These are phyloP conservation scores for Cromileptes altivelis DNA, from an alignment of 2,113 vertebrate species.

Conservation along the genomic window DNA sequence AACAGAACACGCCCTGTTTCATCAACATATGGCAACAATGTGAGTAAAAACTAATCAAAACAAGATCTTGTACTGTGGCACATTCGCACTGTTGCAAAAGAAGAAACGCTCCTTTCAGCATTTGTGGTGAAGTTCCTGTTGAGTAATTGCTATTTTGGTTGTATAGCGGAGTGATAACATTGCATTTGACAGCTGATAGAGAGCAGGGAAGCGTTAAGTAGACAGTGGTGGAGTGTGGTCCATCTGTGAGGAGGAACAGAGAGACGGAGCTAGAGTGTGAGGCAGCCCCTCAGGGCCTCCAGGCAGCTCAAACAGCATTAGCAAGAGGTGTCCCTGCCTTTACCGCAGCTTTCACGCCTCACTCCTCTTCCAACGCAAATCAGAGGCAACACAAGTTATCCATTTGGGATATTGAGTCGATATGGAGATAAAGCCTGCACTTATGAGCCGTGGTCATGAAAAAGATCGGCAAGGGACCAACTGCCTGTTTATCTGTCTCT, in stretches of 20 bases:
- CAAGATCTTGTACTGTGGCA: background rate
- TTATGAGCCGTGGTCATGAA: constrained; percentile 85
- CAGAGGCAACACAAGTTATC: constrained; percentile 91
- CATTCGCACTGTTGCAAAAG: background rate
- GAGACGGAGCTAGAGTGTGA: constrained; percentile 33
- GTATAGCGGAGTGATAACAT: constrained; percentile 55
- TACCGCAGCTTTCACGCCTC: constrained; percentile 88
- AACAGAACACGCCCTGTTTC: background rate
- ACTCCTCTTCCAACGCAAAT: constrained; percentile 90
- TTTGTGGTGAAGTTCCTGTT: constrained; percentile 15
- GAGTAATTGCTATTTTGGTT: constrained; percentile 62
- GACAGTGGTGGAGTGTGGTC: constrained; percentile 70
- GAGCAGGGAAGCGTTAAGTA: constrained; percentile 67
- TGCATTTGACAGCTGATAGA: constrained; percentile 72
- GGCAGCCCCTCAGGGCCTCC: constrained; percentile 57
- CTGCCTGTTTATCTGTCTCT: constrained; percentile 89
- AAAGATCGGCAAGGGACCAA: constrained; percentile 85
- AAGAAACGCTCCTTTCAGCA: constrained; percentile 18
- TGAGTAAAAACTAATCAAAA: constrained; percentile 24
- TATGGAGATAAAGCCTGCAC: constrained; percentile 90
- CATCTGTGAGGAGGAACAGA: constrained; percentile 64
- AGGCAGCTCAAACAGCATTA: constrained; percentile 69
- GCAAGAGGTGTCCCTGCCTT: constrained; percentile 76
- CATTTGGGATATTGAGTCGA: constrained; percentile 91
- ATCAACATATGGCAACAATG: background rate